Evolutionary conservation across 2,888 invertebrate species (phyloP), one percentile per base, ranked within the genome.

Genomic region (Helobdella robusta): DNA sequence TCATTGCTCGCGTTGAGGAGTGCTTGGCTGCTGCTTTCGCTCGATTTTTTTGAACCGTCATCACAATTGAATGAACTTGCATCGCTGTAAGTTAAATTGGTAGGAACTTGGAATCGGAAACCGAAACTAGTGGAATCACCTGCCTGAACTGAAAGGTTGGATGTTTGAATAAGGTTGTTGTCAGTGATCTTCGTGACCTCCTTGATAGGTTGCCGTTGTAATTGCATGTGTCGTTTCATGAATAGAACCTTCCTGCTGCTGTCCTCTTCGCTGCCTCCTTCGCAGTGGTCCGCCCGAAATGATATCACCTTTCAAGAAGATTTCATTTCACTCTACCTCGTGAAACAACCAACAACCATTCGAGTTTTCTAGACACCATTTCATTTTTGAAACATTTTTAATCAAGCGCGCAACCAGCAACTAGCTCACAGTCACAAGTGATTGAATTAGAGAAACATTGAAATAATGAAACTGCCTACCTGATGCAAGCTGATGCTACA

Each of bases 401-500:
- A n/a, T n/a, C n/a, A n/a, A n/a, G n/a, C n/a, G n/a, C n/a, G n/a
- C n/a, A n/a, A n/a, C n/a, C n/a, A n/a, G n/a, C n/a, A n/a, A n/a
- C n/a, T n/a, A n/a, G n/a, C n/a, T n/a, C n/a, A n/a, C n/a, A n/a
- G n/a, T n/a, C n/a, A n/a, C n/a, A n/a, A n/a, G n/a, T n/a, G n/a
- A n/a, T n/a, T n/a, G n/a, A n/a, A n/a, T n/a, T n/a, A 40, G 11
- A 15, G 44, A 40, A 40, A 40, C n/a, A n/a, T 40, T n/a, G 44
- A 40, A 40, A 40, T n/a, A 40, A 40, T 40, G 44, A 40, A 40
- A 40, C n/a, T 40, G 44, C 56, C 28, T 28, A 56, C 56, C 56
- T 32, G 25, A 30, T n/a, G 28, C 56, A 56, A 30, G n/a, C 32
- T 56, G 23, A 56, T n/a, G 32, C 28, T 30, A 30, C 56, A 56